Evolutionary conservation across 2,888 invertebrate genomes (phyloP), one percentile per base, ranked within the genome.

Genomic region (Calliopum simillimum): DNA sequence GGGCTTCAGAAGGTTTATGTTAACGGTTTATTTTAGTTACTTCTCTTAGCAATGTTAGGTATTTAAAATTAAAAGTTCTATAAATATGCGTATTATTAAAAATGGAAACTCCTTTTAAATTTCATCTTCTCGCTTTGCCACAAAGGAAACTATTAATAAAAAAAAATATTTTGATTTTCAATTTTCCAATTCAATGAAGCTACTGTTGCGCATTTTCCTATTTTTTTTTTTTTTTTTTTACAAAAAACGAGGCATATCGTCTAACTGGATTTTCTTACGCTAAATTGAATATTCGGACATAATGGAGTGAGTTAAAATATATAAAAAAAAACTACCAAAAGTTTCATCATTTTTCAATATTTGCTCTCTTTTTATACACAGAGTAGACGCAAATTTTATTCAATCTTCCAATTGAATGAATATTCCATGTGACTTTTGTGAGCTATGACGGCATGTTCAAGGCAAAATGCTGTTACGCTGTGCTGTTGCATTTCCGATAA

Each of bases 141-240:
- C 5, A 33, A 33, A 33, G 68, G 65, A 69, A 64, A 73, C 68
- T 75, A 70, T 71, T 73, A 72, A 74, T 73, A 74, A 77, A 74
- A 78, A 74, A 77, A 74, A 78, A 77, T 79, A 78, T 79, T 81
- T 80, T 78, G 79, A 77, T 84, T 85, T 84, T 82, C 83, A 84
- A 84, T 84, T 84, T 85, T 85, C 84, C 85, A 80, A 84, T 73
- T 76, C 83, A 83, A 74, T 84, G 84, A 80, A 81, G 81, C 78
- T 61, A 62, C 70, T 68, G 70, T 73, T 68, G 59, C 62, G 67
- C 69, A 68, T 65, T 64, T 64, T 56, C 43, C 16, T 13, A 3
- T 23, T 11, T 19, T 8, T 58, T 56, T 41, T n/a, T 8, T 33
- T 58, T 14, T 33, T 6, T 23, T 41, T 33, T 25, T 41, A 14